Evolutionary conservation across 2,797 vertebrate genomes (phyloP).

Genomic region (Enteromius argenteus): DNA sequence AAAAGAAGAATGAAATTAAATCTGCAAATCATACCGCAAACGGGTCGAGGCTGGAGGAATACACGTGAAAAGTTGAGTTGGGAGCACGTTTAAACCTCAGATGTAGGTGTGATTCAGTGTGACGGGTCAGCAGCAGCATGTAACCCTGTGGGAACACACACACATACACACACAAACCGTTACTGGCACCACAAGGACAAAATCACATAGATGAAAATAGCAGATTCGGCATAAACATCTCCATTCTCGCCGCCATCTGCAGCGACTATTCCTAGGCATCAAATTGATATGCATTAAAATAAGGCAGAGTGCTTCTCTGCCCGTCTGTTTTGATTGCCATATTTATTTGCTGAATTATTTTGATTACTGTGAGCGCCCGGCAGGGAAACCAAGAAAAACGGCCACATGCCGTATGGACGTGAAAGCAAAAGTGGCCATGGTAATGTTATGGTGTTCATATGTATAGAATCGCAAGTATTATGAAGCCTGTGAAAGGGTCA

Average conservation of each 20-base stretch:
- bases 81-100: conserved; percentile 45
- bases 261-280: conserved; percentile 54
- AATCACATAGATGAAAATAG: conserved; percentile 64
- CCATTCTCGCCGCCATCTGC: conserved; percentile 36
- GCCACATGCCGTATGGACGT: conserved; percentile 8
- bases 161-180: conserved; percentile 48
- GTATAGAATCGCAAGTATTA: conserved; percentile 69
- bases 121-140: conserved; percentile 57
- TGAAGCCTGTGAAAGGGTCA: conserved; percentile 65
- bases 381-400: conserved; percentile 46
- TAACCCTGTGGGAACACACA: conserved; percentile 52
- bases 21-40: conserved; percentile 24
- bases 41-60: conserved; percentile 31
- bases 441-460: conserved; percentile 70
- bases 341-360: conserved; percentile 68
- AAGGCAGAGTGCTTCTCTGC: conserved; percentile 59
- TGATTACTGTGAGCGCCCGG: conserved; percentile 59
- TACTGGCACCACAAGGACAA: conserved; percentile 61
- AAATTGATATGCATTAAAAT: conserved; percentile 64
- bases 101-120: conserved; percentile 63
- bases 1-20: conserved; percentile 36
- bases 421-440: conserved; percentile 55
- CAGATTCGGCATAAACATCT: conserved; percentile 60
- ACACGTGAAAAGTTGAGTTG: conserved; percentile 11
- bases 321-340: conserved; percentile 61